phyloP scores from a whole-genome alignment of 1,140 invertebrate species.

The Agrypnia vestita region DNA sequence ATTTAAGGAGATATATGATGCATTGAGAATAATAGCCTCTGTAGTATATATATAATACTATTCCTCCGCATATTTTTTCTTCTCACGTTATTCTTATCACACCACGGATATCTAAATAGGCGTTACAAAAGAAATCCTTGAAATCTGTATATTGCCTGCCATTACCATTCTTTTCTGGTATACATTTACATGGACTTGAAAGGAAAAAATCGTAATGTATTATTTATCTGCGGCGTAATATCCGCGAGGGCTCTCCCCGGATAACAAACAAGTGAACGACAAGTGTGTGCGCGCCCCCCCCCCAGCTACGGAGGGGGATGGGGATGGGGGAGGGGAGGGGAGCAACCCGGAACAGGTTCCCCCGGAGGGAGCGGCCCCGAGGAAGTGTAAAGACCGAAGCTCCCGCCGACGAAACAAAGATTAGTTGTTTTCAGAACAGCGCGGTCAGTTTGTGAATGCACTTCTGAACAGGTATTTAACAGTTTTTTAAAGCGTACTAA shows the following conservation, averaged over 20 bases:
- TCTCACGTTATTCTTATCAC: not conserved
- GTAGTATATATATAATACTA: too few relatives aligned
- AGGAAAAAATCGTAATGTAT: conserved; percentile 2
- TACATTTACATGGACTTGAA: not conserved
- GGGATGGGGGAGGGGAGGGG: not conserved
- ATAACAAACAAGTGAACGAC: conserved; percentile 18
- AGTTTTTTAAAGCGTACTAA: too few relatives aligned
- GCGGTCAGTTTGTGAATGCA: too few relatives aligned
- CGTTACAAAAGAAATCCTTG: not conserved
- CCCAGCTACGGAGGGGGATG: not conserved
- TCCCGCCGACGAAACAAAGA: not conserved
- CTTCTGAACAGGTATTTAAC: too few relatives aligned
- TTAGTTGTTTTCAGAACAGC: too few relatives aligned
- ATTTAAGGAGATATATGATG: too few relatives aligned
- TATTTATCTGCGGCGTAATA: conserved; percentile 17
- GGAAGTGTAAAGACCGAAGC: conserved; percentile 8
- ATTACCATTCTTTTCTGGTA: not conserved
- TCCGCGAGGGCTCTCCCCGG: not conserved
- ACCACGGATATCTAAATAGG: not conserved
- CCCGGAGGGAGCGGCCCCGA: not conserved
- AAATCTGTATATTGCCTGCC: not conserved
- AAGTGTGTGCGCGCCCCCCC: conserved; percentile 16
- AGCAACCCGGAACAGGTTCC: conserved; percentile 25
- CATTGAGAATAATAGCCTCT: too few relatives aligned
- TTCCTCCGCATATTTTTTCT: too few relatives aligned